phyloP scores from a whole-genome alignment of 2,888 invertebrate species.

The Embidobia sp. region DNA sequence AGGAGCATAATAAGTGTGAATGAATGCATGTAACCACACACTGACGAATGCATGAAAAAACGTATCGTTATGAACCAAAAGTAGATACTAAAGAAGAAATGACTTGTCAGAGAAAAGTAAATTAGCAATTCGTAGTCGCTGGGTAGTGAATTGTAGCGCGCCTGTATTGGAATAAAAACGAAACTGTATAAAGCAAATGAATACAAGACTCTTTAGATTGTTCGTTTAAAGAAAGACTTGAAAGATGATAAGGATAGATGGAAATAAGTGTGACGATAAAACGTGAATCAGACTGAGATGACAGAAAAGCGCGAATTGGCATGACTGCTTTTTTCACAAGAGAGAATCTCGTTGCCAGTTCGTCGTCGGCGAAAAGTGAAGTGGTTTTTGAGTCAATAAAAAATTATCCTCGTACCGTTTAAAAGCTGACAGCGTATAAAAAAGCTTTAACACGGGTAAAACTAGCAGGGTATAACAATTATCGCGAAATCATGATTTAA shows the following conservation, averaged over 20 bases:
- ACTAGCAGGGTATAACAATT: conserved; percentile 14
- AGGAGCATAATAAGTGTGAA: conserved; percentile 1
- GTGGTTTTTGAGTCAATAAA: conserved; percentile 79
- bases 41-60: conserved; percentile 9
- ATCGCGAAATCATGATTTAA: conserved; percentile 21
- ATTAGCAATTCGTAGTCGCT: conserved; percentile 46
- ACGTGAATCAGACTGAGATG: conserved; percentile 47
- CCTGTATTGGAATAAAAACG: conserved; percentile 70
- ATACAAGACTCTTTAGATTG: conserved; percentile 70
- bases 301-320: conserved; percentile 44
- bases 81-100: background rate
- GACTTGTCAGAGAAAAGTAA: conserved; percentile 16
- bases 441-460: conserved; percentile 23
- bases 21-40: conserved; percentile 9
- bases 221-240: conserved; percentile 39
- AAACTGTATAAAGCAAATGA: conserved; percentile 73
- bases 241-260: conserved; percentile 36
- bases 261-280: conserved; percentile 62
- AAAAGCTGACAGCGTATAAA: conserved; percentile 67
- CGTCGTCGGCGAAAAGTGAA: conserved; percentile 73
- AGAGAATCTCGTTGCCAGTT: conserved; percentile 66
- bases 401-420: conserved; percentile 75
- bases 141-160: conserved; percentile 44
- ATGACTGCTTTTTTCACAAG: conserved; percentile 67
- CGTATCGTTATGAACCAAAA: conserved; percentile 13